Evolutionary conservation across 2,888 invertebrate genomes (phyloP).

Genomic region (Drosophila pseudotakahashii): DNA sequence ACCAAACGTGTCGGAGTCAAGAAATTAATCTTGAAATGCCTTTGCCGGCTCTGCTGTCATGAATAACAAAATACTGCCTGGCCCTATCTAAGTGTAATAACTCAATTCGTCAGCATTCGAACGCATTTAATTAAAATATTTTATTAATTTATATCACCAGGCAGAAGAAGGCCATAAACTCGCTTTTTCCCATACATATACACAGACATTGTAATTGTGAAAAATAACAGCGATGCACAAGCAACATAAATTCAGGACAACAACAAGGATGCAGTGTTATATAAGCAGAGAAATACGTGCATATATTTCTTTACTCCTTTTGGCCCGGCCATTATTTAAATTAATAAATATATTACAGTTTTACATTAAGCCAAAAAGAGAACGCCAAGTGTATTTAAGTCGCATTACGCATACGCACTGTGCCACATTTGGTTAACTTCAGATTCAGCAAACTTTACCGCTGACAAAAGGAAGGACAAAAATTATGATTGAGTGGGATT

Average conservation of each 20-base stretch:
- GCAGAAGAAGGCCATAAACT: slow-evolving; percentile 8
- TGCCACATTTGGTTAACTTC: background rate
- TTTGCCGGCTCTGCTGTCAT: background rate
- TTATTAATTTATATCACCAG: slow-evolving; percentile 29
- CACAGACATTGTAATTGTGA: slow-evolving; percentile 7
- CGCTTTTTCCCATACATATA: background rate
- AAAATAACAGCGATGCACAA: slow-evolving; percentile 21
- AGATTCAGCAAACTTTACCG: background rate
- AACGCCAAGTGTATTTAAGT: slow-evolving; percentile 6
- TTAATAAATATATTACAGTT: slow-evolving; percentile 65
- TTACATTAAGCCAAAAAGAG: slow-evolving; percentile 40
- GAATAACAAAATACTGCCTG: background rate
- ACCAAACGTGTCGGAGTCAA: slow-evolving; percentile 1
- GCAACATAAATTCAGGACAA: slow-evolving; percentile 44
- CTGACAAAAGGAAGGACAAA: slow-evolving; percentile 8
- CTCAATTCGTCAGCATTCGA: slow-evolving; percentile 12
- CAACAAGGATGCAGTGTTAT: slow-evolving; percentile 5
- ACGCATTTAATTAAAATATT: slow-evolving; percentile 45
- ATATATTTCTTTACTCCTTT: slow-evolving; percentile 51
- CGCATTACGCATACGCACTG: slow-evolving; percentile 24
- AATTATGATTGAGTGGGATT: slow-evolving; percentile 2
- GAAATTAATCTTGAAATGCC: slow-evolving; percentile 14
- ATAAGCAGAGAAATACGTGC: slow-evolving; percentile 19
- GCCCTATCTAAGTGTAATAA: slow-evolving; percentile 8
- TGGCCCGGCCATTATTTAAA: slow-evolving; percentile 50